A percentile compares a stretch with the other conserved stretches of the same genome.
phyloP scores from a whole-genome alignment of 2,113 vertebrate species.

The Silurus glanis region DNA sequence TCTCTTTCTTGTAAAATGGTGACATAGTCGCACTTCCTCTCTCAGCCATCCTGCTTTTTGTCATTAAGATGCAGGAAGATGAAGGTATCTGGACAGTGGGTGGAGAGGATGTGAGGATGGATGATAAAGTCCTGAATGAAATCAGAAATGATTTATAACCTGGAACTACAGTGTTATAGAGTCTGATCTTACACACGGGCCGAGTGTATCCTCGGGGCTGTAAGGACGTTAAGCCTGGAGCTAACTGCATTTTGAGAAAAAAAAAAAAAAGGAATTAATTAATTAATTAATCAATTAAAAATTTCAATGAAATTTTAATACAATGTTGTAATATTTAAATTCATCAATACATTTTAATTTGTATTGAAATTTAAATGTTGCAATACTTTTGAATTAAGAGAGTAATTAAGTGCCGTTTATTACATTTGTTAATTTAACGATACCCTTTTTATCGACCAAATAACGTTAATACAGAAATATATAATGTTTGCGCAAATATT shows the following conservation, averaged over 20 bases:
- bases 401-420: too few species aligned
- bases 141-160: slow-evolving; percentile 30
- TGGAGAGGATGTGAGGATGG: slow-evolving; percentile 14
- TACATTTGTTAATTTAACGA: too few species aligned
- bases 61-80: slow-evolving; percentile 44
- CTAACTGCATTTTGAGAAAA: neutral
- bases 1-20: too few species aligned
- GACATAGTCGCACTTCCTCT: slow-evolving; percentile 23
- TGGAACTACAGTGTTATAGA: neutral
- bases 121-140: slow-evolving; percentile 37
- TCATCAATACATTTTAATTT: too few species aligned
- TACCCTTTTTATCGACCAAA: too few species aligned
- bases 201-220: neutral
- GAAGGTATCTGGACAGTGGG: slow-evolving; percentile 38
- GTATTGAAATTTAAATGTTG: too few species aligned
- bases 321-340: too few species aligned
- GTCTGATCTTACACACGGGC: neutral
- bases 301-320: too few species aligned
- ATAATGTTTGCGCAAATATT: too few species aligned
- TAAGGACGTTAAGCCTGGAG: neutral
- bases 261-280: too few species aligned
- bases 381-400: too few species aligned
- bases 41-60: neutral
- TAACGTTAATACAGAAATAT: too few species aligned
- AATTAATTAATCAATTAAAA: neutral